Conservation (phyloP, 2,113 vertebrate genomes). For the Alexandromys fortis region DNA sequence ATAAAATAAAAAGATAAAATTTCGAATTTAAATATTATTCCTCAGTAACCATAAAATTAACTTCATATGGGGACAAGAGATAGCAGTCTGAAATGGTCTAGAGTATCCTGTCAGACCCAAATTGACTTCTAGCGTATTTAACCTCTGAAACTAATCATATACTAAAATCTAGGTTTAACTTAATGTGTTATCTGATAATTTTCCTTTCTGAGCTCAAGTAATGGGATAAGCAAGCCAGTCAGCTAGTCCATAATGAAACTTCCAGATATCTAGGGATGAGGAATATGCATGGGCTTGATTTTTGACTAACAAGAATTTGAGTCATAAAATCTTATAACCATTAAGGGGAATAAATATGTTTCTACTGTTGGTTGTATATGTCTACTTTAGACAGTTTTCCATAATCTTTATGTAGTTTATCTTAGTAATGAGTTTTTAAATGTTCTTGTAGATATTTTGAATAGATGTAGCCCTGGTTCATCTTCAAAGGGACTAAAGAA, state of each 20-base stretch:
- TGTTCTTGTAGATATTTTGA: slow-evolving; percentile 74
- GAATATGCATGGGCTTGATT: not conserved
- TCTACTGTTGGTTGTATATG: not conserved
- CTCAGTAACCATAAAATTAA: slow-evolving; percentile 33
- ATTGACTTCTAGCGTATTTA: slow-evolving; percentile 6
- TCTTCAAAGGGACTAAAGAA: slow-evolving; percentile 69
- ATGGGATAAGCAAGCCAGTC: not conserved
- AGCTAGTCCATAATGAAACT: slow-evolving; percentile 8
- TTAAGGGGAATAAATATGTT: slow-evolving; percentile 8
- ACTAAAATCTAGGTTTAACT: not conserved
- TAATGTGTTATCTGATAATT: slow-evolving; percentile 11
- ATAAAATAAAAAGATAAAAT: not conserved
- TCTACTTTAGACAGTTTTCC: slow-evolving; percentile 19
- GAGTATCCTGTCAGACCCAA: not conserved
- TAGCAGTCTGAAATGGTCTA: slow-evolving; percentile 4
- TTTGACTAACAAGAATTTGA: not conserved
- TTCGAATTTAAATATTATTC: slow-evolving; percentile 41
- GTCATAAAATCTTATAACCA: not conserved
- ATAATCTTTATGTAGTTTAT: not conserved
- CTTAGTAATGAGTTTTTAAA: slow-evolving; percentile 29
- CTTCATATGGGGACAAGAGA: not conserved
- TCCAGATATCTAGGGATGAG: slow-evolving; percentile 3
- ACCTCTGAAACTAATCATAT: not conserved
- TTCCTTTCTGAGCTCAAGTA: slow-evolving; percentile 44
- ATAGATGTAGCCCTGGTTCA: slow-evolving; percentile 67